These are phyloP conservation scores for Tenthredo distinguenda DNA, from an alignment of 2,888 invertebrate genomes.

Conservation along the genomic window DNA sequence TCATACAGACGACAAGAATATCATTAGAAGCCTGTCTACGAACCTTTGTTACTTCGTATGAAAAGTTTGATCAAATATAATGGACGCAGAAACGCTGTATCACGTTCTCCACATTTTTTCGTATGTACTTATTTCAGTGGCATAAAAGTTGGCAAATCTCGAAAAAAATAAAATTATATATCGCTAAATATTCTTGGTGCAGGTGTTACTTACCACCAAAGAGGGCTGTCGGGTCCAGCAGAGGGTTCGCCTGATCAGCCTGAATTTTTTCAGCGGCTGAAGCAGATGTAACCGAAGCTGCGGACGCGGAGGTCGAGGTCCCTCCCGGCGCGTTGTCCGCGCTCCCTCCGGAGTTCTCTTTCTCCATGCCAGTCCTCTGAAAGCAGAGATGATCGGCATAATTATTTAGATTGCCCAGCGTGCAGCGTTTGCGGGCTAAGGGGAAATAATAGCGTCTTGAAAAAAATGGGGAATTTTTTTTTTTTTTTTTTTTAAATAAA, in stretches of 20 bases:
- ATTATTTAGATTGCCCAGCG: conserved; percentile 57
- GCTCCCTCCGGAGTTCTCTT: conserved; percentile 87
- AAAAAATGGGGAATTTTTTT: neutral
- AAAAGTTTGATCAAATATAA: neutral
- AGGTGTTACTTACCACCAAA: conserved; percentile 82
- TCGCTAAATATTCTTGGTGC: neutral
- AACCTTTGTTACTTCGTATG: neutral
- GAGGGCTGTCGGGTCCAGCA: conserved; percentile 90
- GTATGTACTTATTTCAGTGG: no score
- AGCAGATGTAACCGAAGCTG: conserved; percentile 78
- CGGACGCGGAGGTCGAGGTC: conserved; percentile 81
- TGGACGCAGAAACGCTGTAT: neutral
- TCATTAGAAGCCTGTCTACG: neutral
- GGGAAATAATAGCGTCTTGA: neutral
- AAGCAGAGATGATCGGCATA: conserved; percentile 61
- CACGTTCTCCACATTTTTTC: neutral
- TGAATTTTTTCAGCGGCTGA: conserved; percentile 82
- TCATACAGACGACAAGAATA: neutral
- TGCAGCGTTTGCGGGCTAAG: neutral
- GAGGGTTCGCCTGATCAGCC: conserved; percentile 82
- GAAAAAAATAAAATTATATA: no score
- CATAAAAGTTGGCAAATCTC: no score
- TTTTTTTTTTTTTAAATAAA: neutral
- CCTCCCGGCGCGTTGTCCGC: conserved; percentile 78
- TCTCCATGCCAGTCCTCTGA: conserved; percentile 84